Base-by-base conservation (phyloP, 1,140 invertebrate genomes). In the Nephila pilipes region DNA sequence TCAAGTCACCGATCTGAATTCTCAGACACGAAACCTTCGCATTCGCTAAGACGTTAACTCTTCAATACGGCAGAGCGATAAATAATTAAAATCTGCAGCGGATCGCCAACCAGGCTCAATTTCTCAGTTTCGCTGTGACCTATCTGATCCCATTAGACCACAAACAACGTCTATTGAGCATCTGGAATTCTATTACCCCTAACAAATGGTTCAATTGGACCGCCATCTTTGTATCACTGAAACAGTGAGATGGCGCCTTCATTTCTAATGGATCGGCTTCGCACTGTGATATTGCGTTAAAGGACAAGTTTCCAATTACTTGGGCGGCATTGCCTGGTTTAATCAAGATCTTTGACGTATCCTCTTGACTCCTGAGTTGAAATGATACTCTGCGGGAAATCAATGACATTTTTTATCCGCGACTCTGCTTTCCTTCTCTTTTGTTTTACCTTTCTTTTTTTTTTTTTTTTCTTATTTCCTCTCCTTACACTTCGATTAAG, bases 111-210 rank as follows among this genome's bases (percentile, higher is more conserved):
- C 32, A 14, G 57, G 55, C 36, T 38, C 85, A 65, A 89, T 75
- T 38, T 75, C 65, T 29, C 88, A 22, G 20, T 81, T 22, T 60
- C 88, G 25, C 5, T 18, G 65, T 16, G 65, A 46, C 46, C 46
- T 46, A 46, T 46, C 46, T 46, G 46, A 60, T 80, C 55, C 55
- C 69, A 80, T 90, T 60, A 81, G 55, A 81, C 90, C 57, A 20
- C 90, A 85, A 92, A 92, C 90, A 92, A 92, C 88, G 90, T 75
- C 80, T 54, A 80, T 75, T 29, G 55, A 55, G 20, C 89, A 18
- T n/a, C 79, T 36, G 79, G 89, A 90, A 90, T 92, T 92, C 90
- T 92, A 92, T 92, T 92, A 92, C 90, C 60, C 46, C 58, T 85
- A 92, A 85, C 80, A 92, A 92, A 92, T 92, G 90, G 90, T n/a